Evolutionary conservation across 1,140 invertebrate species (phyloP), one percentile per base, ranked within the genome.

Genomic region (Ridgeia piscesae): DNA sequence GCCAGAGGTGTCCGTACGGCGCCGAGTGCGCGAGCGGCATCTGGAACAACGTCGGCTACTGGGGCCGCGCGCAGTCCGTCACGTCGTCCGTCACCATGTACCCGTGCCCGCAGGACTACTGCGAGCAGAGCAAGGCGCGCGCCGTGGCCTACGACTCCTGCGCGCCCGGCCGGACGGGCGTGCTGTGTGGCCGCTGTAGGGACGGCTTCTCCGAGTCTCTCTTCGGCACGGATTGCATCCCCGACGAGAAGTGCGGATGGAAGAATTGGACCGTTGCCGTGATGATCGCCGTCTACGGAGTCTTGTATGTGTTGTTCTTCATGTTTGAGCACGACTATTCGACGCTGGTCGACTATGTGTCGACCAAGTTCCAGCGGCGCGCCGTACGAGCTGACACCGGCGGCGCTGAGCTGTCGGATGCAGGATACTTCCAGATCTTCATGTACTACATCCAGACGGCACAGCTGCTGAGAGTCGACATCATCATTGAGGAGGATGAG

Each of bases 41-140:
- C 48, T 33, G 33, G 48, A 91, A 91, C 91, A 48, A 33, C 34
- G 35, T 42, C 21, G 42, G 42, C 34, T 91, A 48, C 91, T 91
- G 91, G 91, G 91, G 91, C 34, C 33, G 11, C 2, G 42, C 34
- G 33, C 9, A 33, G 34, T 17, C 34, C 1, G n/a, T 21, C 35
- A 48, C 34, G 33, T 42, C 34, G 0, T 35, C 34, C 33, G 91
- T 91, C 33, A 58, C 48, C 33, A 91, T 91, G 91, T 91, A 91
- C n/a, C 91, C 33, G 9, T 91, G 91, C 31, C 91, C 91, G 48
- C 34, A 91, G 31, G 91, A 91, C 33, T 91, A 91, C n/a, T 91
- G 91, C 48, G 91, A 27, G 14, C 34, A 35, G 48, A 58, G 48
- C 34, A 48, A 34, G 33, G 34, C 91, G 1, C 9, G 6, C 2